Evolutionary conservation across 2,888 invertebrate species (phyloP), one percentile per base, ranked within the genome.

Genomic region (Panorpa germanica): DNA sequence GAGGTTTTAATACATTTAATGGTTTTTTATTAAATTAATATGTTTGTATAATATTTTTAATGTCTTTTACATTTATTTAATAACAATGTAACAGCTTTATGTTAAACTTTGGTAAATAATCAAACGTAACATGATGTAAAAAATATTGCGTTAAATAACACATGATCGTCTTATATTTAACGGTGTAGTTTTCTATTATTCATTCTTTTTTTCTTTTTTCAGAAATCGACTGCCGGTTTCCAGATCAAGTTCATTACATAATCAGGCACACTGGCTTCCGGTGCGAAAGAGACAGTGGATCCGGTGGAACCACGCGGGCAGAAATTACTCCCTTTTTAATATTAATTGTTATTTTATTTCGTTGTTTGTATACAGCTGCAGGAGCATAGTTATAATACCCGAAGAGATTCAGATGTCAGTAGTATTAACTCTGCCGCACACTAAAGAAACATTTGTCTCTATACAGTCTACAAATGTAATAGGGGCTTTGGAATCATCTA

Each of bases 141-240:
- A n/a, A n/a, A n/a, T n/a, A n/a, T n/a, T n/a, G n/a, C n/a, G 5
- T 24, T 26, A 20, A 15, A 5, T 20, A 22, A 21, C 19, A 5
- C 19, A n/a, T 9, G 17, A 11, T 5, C 17, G 10, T 30, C 14
- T 32, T 31, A 11, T n/a, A n/a, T n/a, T n/a, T n/a, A n/a, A n/a
- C n/a, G n/a, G n/a, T n/a, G n/a, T n/a, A 23, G 11, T 23, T n/a
- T 23, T 10, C 11, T 8, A 23, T 14, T 11, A 26, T 11, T 4
- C 6, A 15, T 23, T 32, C 25, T 30, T 16, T 14, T 21, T 12
- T 35, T 38, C 35, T 33, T 29, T 27, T 56, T 53, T 36, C 56
- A 74, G 75, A 73, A 52, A 59, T 60, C 26, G 68, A 70, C 34
- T 76, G 75, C 43, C 61, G 66, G 32, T 59, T 60, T 41, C 71